A percentile compares a stretch with the other conserved stretches of the same genome.
These are phyloP conservation scores for Hormaphis cornu DNA, from an alignment of 1,140 invertebrate species.

Conservation along the genomic window DNA sequence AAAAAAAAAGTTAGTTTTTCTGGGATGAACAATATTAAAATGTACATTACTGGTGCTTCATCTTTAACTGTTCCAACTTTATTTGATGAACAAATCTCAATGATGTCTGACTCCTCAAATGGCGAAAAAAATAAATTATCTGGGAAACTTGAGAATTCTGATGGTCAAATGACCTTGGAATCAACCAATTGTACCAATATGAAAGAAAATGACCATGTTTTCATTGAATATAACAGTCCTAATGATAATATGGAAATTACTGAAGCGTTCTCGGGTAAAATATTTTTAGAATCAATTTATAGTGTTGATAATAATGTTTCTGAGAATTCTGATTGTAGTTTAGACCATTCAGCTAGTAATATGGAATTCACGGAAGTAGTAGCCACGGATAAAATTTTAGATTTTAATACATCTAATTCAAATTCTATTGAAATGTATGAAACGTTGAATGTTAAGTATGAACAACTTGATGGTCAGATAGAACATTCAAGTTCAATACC, in stretches of 20 bases:
- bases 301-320: constrained; percentile 2
- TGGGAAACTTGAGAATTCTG: constrained; percentile 1
- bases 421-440: not conserved
- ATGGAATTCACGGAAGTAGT: constrained; percentile 21
- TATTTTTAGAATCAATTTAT: constrained; percentile 4
- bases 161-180: not conserved
- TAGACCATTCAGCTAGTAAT: not conserved
- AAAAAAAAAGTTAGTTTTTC: constrained; percentile 17
- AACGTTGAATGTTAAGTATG: not conserved
- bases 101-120: constrained; percentile 16
- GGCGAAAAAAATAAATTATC: not conserved
- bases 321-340: not conserved
- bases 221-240: constrained; percentile 23
- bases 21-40: constrained; percentile 21
- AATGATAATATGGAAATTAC: constrained; percentile 26
- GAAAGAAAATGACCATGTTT: not conserved
- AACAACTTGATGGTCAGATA: not conserved
- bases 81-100: constrained; percentile 17
- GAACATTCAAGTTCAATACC: not conserved
- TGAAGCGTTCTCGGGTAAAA: constrained; percentile 6
- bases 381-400: not conserved
- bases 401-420: not conserved
- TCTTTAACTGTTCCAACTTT: constrained; percentile 2
- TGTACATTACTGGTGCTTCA: constrained; percentile 8
- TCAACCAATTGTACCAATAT: not conserved